These are phyloP conservation scores for Phalloptychus januarius DNA, from an alignment of 2,797 vertebrate genomes.

Conservation along the genomic window DNA sequence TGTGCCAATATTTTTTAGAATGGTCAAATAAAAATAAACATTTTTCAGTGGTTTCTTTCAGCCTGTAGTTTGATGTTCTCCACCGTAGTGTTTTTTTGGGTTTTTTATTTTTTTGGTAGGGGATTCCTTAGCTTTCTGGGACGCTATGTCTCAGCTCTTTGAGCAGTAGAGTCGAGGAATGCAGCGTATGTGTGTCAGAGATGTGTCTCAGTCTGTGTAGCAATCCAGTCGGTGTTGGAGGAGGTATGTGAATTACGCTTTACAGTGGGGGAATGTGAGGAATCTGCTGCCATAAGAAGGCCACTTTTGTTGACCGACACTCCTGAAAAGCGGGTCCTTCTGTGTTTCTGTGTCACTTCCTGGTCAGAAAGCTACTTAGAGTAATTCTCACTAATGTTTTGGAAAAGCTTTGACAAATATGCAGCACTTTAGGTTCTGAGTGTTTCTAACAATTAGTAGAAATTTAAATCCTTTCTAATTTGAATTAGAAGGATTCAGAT, in stretches of 20 bases:
- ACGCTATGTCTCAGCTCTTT: constrained; percentile 31
- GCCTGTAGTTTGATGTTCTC: background rate
- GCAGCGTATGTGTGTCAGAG: constrained; percentile 55
- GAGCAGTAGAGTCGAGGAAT: constrained; percentile 44
- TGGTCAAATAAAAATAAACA: background rate
- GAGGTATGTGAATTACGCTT: constrained; percentile 77
- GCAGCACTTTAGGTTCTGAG: background rate
- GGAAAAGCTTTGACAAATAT: constrained; percentile 8
- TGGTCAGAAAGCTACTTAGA: constrained; percentile 22
- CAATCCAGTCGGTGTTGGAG: constrained; percentile 70
- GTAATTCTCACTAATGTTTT: constrained; percentile 28
- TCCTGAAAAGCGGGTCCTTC: constrained; percentile 44
- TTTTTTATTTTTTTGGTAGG: background rate
- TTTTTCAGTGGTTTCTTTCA: background rate
- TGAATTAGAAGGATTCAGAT: too few relatives aligned
- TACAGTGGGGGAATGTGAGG: constrained; percentile 72
- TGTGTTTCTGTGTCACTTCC: constrained; percentile 45
- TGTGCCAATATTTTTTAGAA: background rate
- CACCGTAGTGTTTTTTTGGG: background rate
- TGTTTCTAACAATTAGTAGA: background rate
- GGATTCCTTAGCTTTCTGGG: constrained; percentile 14
- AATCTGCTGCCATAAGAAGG: constrained; percentile 71
- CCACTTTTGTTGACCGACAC: constrained; percentile 71
- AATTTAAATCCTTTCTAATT: background rate
- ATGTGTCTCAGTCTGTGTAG: constrained; percentile 48